Base-by-base conservation (phyloP, 2,888 invertebrate species). In the Agrochola macilenta region DNA sequence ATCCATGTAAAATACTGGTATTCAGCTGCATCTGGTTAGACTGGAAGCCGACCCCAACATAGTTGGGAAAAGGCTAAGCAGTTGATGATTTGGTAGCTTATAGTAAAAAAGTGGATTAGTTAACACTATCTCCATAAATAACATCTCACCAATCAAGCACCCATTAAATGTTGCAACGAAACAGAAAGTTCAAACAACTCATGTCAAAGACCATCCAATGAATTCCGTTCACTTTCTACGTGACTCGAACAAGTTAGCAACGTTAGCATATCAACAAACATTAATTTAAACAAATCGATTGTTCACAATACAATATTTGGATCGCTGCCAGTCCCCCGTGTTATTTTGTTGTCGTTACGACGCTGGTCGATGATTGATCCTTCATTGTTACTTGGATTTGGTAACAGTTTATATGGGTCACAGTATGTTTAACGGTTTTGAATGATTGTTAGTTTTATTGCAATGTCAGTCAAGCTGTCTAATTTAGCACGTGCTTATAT, bases 151-250 rank as follows among this genome's bases (percentile, higher is more conserved):
- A 69, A 66, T 70, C 77, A 77, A 61, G 23, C 23, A 52, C 61
- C 49, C 35, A 72, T 66, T 66, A 82, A 66, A 70, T 58, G 65
- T 74, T 54, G 68, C 14, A 75, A 60, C 39, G n/a, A n/a, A 81
- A 74, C 81, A 61, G 76, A 80, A 84, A 83, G 84, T 87, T 83
- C 78, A 87, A 74, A 60, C 71, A 72, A 82, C 70, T 71, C 74
- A 72, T 64, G 72, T 70, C 82, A 80, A 61, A 83, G 77, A 78
- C 68, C 57, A 71, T 76, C 71, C 74, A 86, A 84, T 78, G 80
- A 81, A 79, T 76, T 80, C 68, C 83, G 68, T 78, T 80, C 79
- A 87, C 88, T 88, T 88, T 88, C 88, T 87, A 87, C 83, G 86
- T 88, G 87, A 81, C 81, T 76, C 60, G 78, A 73, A 78, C 79